Percentiles rank a stretch among this genome's conserved stretches.
These are phyloP conservation scores for Tarsius wallacei DNA, from an alignment of 2,797 vertebrate genomes.

Conservation along the genomic window DNA sequence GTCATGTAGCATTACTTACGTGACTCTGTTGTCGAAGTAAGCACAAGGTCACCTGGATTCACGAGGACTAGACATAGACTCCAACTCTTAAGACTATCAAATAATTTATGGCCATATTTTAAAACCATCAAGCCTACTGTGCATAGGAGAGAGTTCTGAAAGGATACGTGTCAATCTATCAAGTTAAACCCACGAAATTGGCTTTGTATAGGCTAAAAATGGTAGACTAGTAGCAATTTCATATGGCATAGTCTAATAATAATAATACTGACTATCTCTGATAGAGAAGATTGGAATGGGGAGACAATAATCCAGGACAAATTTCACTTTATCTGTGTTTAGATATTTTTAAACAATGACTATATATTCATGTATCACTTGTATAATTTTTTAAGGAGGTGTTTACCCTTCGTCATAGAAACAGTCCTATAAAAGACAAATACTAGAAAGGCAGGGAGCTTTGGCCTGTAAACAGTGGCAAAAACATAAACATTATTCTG, in stretches of 20 bases:
- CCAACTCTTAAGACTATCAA: neutral
- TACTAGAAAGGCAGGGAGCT: neutral
- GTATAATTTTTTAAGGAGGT: neutral
- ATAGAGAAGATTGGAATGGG: neutral
- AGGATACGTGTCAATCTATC: neutral
- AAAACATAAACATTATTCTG: neutral
- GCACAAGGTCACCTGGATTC: neutral
- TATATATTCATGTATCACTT: neutral
- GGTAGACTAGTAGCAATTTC: neutral
- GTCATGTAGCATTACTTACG: accelerated
- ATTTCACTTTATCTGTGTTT: neutral
- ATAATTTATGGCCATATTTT: neutral
- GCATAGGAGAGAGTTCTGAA: neutral
- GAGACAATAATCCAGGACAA: neutral
- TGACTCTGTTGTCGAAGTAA: neutral
- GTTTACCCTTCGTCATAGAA: neutral
- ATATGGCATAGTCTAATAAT: neutral
- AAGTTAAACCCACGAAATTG: neutral
- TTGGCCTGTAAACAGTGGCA: neutral
- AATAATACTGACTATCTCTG: neutral
- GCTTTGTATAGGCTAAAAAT: neutral
- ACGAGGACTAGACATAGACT: neutral
- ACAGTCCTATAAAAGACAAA: neutral
- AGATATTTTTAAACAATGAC: neutral
- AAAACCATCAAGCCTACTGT: neutral